Conservation (phyloP, 2,113 vertebrate species). For the Zosterops borbonicus region DNA sequence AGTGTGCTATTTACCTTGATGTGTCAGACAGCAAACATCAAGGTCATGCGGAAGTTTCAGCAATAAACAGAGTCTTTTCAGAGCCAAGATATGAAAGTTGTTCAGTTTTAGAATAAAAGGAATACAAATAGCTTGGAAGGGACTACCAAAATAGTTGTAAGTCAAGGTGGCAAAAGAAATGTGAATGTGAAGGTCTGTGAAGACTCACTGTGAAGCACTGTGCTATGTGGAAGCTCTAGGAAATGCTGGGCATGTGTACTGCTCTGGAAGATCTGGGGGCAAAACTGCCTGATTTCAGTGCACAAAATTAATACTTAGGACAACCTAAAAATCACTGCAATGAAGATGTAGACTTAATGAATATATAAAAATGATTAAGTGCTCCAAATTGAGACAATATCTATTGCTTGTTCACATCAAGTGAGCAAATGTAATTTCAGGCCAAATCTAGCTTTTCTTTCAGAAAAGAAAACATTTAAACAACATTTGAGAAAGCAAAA, state of each 20-base stretch:
- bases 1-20: background rate
- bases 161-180: background rate
- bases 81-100: background rate
- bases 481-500: background rate
- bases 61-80: background rate
- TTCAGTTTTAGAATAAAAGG: background rate
- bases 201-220: background rate
- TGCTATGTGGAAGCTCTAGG: background rate
- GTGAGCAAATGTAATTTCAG: background rate
- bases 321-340: background rate
- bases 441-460: background rate
- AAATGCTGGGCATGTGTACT: accelerated
- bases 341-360: background rate
- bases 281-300: background rate
- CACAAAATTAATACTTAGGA: background rate
- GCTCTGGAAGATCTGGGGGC: background rate
- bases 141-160: background rate
- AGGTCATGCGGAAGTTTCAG: background rate
- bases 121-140: background rate
- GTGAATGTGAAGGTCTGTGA: background rate
- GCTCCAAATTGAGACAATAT: background rate
- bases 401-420: background rate
- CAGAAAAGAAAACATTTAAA: background rate
- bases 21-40: background rate
- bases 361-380: background rate